Evolutionary conservation across 2,113 vertebrate species (phyloP).

Genomic region (Zapornia atra): DNA sequence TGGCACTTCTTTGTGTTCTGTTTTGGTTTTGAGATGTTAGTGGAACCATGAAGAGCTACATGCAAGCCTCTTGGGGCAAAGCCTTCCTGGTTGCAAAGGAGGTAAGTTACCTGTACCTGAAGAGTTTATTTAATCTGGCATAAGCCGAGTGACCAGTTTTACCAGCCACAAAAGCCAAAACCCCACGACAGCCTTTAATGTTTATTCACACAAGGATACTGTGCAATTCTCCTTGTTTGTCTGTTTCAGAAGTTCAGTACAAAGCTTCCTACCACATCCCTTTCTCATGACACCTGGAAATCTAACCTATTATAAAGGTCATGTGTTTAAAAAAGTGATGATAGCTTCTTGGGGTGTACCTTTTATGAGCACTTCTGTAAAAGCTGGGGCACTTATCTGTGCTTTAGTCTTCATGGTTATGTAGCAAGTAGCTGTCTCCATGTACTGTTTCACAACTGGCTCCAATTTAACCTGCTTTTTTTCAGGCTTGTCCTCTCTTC

Average conservation of each 20-base stretch:
- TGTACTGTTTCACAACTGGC: background rate
- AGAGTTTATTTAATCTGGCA: background rate
- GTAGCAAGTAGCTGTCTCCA: background rate
- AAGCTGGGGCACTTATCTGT: background rate
- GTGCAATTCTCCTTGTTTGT: background rate
- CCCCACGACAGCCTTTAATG: background rate
- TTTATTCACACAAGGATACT: background rate
- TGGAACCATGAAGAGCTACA: background rate
- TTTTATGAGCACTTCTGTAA: background rate
- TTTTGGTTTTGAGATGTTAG: background rate
- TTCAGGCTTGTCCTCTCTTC: background rate
- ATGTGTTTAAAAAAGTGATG: background rate
- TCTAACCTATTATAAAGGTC: background rate
- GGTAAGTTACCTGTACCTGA: background rate
- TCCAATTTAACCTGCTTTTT: background rate
- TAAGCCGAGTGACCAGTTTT: slow-evolving; percentile 27
- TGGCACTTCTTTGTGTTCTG: background rate
- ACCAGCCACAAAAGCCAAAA: background rate
- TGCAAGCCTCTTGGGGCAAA: background rate
- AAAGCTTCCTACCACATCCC: background rate
- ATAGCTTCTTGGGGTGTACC: background rate
- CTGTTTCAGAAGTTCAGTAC: background rate
- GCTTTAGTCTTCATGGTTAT: background rate
- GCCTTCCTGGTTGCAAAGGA: background rate
- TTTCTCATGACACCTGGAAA: background rate